phyloP scores from a whole-genome alignment of 2,113 vertebrate genomes.

The Uria aalge region DNA sequence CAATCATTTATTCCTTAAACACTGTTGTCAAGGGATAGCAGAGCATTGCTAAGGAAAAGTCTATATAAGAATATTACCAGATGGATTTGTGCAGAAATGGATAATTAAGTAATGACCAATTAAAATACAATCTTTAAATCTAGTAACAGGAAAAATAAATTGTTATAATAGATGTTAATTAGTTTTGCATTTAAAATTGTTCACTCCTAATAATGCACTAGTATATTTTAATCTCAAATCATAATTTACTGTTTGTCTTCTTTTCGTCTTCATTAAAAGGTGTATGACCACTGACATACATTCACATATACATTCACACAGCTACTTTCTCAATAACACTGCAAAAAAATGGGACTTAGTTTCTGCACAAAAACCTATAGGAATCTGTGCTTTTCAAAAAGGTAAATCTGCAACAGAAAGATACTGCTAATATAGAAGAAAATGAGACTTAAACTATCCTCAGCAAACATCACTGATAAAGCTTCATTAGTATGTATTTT shows the following conservation, averaged over 20 bases:
- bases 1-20: conserved; percentile 14
- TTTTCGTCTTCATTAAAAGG: conserved; percentile 12
- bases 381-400: conserved; percentile 46
- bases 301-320: neutral
- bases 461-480: conserved; percentile 67
- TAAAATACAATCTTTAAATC: conserved; percentile 43
- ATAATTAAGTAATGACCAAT: conserved; percentile 66
- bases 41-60: conserved; percentile 18
- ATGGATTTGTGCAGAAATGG: conserved; percentile 39
- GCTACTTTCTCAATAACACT: conserved; percentile 9
- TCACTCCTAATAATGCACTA: neutral
- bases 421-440: conserved; percentile 69
- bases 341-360: neutral
- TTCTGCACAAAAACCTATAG: conserved; percentile 27
- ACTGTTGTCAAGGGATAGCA: neutral
- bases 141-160: neutral
- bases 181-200: conserved; percentile 59
- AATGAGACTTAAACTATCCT: conserved; percentile 63
- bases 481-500: conserved; percentile 83
- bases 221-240: neutral
- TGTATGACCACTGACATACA: neutral
- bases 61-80: conserved; percentile 26
- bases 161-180: conserved; percentile 47
- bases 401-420: conserved; percentile 52
- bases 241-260: conserved; percentile 5